Conservation (phyloP, 2,113 vertebrate species). For the Brevimyrus niger region DNA sequence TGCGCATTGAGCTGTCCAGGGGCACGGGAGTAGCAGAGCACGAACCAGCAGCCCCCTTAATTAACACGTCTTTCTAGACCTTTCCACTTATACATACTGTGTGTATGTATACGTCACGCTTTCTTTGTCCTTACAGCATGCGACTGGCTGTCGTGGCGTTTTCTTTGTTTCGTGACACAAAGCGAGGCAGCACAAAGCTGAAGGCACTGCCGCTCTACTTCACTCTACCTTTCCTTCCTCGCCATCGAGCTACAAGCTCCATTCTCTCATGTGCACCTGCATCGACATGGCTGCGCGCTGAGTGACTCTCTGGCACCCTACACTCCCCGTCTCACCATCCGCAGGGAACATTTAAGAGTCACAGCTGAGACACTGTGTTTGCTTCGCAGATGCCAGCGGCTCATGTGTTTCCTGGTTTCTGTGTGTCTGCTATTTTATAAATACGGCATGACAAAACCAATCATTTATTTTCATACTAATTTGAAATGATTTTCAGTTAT, state of each 20-base stretch:
- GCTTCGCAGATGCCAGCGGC: neutral
- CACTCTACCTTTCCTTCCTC: neutral
- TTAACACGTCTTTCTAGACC: conserved; percentile 49
- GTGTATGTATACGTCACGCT: conserved; percentile 30
- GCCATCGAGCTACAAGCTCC: neutral
- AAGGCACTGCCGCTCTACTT: neutral
- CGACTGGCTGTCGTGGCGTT: conserved; percentile 29
- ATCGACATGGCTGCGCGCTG: conserved; percentile 1
- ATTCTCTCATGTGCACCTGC: neutral
- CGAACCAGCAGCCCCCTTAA: conserved; percentile 45
- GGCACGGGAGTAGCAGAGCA: conserved; percentile 43
- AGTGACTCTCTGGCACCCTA: neutral
- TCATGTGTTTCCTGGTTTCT: neutral
- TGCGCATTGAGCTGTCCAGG: conserved; percentile 30
- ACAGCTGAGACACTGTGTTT: neutral
- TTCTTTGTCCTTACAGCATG: conserved; percentile 41
- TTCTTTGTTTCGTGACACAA: conserved; percentile 22
- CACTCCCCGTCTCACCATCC: neutral
- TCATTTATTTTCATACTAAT: neutral
- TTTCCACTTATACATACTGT: conserved; percentile 43
- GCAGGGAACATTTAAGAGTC: neutral
- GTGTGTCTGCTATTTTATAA: neutral
- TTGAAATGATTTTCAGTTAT: conserved; percentile 4
- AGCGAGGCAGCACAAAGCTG: neutral
- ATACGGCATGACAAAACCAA: conserved; percentile 1